phyloP scores from a whole-genome alignment of 1,140 invertebrate species.

The Atta texana region DNA sequence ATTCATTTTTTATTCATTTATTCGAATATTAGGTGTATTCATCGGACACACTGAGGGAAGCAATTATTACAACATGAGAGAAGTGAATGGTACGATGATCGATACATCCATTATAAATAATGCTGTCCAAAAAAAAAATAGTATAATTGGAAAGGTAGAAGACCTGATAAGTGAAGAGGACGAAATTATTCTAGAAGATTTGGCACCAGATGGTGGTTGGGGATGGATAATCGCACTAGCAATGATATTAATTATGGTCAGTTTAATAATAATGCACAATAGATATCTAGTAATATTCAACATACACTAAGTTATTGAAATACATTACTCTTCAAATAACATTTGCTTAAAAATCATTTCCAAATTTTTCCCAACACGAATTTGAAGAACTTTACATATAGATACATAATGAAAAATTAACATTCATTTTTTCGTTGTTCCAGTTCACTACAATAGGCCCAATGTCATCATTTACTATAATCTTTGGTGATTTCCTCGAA shows the following conservation, averaged over 20 bases:
- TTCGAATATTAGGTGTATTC: no score
- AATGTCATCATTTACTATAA: slow-evolving; percentile 79
- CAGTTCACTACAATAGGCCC: slow-evolving; percentile 81
- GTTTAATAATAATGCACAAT: slow-evolving; percentile 57
- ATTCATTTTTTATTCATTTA: no score
- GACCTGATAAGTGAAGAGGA: slow-evolving; percentile 63
- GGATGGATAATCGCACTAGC: slow-evolving; percentile 87
- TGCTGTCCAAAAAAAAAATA: slow-evolving; percentile 50
- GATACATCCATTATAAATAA: not conserved
- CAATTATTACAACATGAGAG: slow-evolving; percentile 53
- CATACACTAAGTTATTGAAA: not conserved
- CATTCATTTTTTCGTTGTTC: slow-evolving; percentile 11
- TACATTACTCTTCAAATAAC: slow-evolving; percentile 10
- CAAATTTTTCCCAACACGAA: not conserved
- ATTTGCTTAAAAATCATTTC: slow-evolving; percentile 2
- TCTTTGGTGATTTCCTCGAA: slow-evolving; percentile 83
- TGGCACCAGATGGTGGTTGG: slow-evolving; percentile 88
- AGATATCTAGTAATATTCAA: not conserved
- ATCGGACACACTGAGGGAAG: not conserved
- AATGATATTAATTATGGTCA: slow-evolving; percentile 84
- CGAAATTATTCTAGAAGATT: slow-evolving; percentile 76
- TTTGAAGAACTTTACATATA: not conserved
- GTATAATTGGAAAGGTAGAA: slow-evolving; percentile 23
- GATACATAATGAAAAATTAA: not conserved
- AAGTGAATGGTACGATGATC: slow-evolving; percentile 25